Evolutionary conservation across 1,140 invertebrate genomes (phyloP).

Genomic region (Lasaia peninsularis): DNA sequence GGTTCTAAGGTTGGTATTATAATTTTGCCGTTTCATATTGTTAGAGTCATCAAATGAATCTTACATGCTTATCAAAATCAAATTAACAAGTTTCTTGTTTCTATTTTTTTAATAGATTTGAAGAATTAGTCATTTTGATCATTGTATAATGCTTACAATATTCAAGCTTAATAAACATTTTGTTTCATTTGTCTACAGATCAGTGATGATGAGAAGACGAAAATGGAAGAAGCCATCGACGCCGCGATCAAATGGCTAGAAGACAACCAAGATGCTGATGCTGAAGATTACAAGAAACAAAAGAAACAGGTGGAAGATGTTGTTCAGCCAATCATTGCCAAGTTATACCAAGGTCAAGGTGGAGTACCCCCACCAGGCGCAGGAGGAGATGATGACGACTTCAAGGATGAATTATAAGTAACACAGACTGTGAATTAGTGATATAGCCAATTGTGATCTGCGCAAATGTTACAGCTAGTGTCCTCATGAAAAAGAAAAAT

Average conservation of each 20-base stretch:
- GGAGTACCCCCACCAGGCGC: constrained; percentile 84
- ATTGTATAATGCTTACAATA: neutral
- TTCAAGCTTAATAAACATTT: too few relatives aligned
- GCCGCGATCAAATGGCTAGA: constrained; percentile 99
- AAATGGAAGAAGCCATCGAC: constrained; percentile 97
- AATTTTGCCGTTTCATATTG: neutral
- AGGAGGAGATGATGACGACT: constrained; percentile 86
- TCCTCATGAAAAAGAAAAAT: neutral
- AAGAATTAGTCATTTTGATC: too few relatives aligned
- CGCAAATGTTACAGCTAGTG: constrained; percentile 23
- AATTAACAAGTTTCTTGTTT: too few relatives aligned
- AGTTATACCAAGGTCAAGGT: constrained; percentile 94
- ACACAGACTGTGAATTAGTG: constrained; percentile 68
- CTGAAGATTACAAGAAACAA: constrained; percentile 96
- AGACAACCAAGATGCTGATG: constrained; percentile 95
- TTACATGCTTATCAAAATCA: too few relatives aligned
- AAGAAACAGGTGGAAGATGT: constrained; percentile 98
- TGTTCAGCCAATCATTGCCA: constrained; percentile 98
- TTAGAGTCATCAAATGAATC: too few relatives aligned
- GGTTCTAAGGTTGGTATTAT: constrained; percentile 87
- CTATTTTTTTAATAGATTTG: too few relatives aligned
- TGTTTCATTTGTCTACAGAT: constrained; percentile 67
- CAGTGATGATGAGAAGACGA: constrained; percentile 94
- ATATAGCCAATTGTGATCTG: constrained; percentile 66
- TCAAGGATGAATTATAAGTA: constrained; percentile 94